Percentiles rank a stretch among this genome's conserved stretches.
Evolutionary conservation across 2,113 vertebrate genomes (phyloP).

Genomic region (Nannobrachium achirus): DNA sequence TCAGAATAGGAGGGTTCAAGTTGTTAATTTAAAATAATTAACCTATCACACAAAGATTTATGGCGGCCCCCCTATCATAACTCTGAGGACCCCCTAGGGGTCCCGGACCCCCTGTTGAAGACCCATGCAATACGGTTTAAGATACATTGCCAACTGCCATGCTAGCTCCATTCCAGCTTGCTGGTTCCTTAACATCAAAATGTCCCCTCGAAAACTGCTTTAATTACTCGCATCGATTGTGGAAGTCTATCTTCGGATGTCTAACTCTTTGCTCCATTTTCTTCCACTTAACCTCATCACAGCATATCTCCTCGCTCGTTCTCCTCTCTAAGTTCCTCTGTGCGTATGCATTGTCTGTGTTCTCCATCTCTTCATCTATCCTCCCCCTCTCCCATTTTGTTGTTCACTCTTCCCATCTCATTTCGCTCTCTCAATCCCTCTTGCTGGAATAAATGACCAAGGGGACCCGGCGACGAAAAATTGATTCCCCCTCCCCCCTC

Average conservation of each 20-base stretch:
- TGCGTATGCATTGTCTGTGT: neutral
- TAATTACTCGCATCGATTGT: conserved; percentile 65
- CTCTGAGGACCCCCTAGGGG: too few relatives aligned
- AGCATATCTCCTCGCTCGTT: neutral
- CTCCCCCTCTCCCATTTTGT: conserved; percentile 7
- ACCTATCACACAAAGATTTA: too few relatives aligned
- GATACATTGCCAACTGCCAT: conserved; percentile 73
- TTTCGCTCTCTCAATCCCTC: conserved; percentile 19
- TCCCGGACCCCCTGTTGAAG: too few relatives aligned
- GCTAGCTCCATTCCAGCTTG: conserved; percentile 62
- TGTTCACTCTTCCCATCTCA: conserved; percentile 11
- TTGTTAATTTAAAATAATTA: too few relatives aligned
- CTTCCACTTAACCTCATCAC: conserved; percentile 25
- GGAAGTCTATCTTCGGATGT: conserved; percentile 7
- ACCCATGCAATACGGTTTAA: conserved; percentile 68
- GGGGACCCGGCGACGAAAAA: conserved; percentile 55
- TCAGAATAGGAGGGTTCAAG: too few relatives aligned
- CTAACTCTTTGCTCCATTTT: conserved; percentile 13
- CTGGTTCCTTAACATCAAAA: conserved; percentile 70
- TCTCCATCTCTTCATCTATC: conserved; percentile 13
- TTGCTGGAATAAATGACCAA: conserved; percentile 54
- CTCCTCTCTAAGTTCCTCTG: neutral
- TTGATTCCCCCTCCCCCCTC: conserved; percentile 44
- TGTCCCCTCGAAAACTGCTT: conserved; percentile 63
- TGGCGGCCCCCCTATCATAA: too few relatives aligned